Percentiles rank a stretch among this genome's conserved stretches.
Conservation (phyloP, 2,113 vertebrate genomes). For the Anhinga rufa region DNA sequence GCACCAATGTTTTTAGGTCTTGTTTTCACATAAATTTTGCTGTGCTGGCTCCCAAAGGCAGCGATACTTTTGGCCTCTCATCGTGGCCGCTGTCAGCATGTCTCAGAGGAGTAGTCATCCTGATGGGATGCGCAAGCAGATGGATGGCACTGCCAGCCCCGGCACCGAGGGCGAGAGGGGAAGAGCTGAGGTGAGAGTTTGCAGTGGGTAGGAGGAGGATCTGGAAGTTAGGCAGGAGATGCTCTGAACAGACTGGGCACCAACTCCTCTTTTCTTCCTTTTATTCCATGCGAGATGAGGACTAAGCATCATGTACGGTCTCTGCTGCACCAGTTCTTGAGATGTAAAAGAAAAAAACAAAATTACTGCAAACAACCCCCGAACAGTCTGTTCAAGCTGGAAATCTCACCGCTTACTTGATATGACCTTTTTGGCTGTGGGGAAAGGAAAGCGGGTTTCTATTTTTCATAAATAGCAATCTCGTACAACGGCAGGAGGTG, state of each 20-base stretch:
- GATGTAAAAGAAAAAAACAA: not conserved
- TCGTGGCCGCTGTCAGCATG: not conserved
- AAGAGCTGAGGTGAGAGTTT: not conserved
- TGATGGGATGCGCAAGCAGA: not conserved
- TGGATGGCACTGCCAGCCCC: not conserved
- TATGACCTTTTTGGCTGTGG: not conserved
- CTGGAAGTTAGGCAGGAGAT: not conserved
- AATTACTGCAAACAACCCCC: constrained; percentile 14
- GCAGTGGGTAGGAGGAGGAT: not conserved
- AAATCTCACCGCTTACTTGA: not conserved
- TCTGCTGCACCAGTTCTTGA: not conserved
- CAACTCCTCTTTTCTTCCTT: not conserved
- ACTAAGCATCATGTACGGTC: rapidly evolving
- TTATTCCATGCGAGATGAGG: not conserved
- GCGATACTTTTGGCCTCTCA: not conserved
- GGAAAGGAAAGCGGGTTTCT: not conserved
- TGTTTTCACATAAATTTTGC: not conserved
- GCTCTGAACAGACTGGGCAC: not conserved
- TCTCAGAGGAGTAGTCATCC: not conserved
- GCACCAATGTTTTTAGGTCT: not conserved
- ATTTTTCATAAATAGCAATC: not conserved
- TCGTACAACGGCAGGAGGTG: not conserved
- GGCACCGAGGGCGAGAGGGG: rapidly evolving
- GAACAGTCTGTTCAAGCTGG: constrained; percentile 27
- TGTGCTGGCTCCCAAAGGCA: not conserved